Conservation (phyloP, 2,888 invertebrate species). For the Ornithoptera alexandrae region DNA sequence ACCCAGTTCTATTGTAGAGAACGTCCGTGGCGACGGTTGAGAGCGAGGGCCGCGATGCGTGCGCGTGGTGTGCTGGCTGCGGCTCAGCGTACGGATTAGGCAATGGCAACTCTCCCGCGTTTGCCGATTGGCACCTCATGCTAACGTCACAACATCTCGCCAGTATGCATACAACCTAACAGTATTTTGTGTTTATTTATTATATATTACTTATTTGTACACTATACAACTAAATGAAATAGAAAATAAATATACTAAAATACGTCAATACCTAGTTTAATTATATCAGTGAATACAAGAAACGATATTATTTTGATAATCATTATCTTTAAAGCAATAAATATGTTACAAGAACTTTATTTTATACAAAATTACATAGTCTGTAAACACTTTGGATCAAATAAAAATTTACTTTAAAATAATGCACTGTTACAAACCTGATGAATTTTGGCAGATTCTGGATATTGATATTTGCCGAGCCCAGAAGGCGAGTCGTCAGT, state of each 20-base stretch:
- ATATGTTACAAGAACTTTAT: too few species aligned
- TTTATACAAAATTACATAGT: too few species aligned
- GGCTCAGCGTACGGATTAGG: conserved; percentile 86
- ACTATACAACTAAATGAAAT: too few species aligned
- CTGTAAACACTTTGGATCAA: not conserved
- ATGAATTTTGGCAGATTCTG: conserved; percentile 95
- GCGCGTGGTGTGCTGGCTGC: conserved; percentile 65
- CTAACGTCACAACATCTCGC: conserved; percentile 95
- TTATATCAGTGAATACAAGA: too few species aligned
- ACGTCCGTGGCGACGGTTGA: conserved; percentile 85
- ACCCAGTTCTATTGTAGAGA: conserved; percentile 90
- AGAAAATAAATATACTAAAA: too few species aligned
- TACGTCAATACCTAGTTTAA: too few species aligned
- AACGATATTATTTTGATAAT: too few species aligned
- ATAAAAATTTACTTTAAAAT: not conserved
- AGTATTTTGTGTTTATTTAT: not conserved
- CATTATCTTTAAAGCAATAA: too few species aligned
- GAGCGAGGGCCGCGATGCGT: conserved; percentile 35
- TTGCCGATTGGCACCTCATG: conserved; percentile 80
- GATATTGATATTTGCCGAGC: conserved; percentile 96
- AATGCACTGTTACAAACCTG: conserved; percentile 78
- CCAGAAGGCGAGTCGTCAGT: conserved; percentile 93
- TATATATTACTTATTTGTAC: too few species aligned
- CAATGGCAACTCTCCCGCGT: conserved; percentile 80
- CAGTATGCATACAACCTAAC: conserved; percentile 88